phyloP scores from a whole-genome alignment of 2,797 vertebrate species.

The Smutsia gigantea region DNA sequence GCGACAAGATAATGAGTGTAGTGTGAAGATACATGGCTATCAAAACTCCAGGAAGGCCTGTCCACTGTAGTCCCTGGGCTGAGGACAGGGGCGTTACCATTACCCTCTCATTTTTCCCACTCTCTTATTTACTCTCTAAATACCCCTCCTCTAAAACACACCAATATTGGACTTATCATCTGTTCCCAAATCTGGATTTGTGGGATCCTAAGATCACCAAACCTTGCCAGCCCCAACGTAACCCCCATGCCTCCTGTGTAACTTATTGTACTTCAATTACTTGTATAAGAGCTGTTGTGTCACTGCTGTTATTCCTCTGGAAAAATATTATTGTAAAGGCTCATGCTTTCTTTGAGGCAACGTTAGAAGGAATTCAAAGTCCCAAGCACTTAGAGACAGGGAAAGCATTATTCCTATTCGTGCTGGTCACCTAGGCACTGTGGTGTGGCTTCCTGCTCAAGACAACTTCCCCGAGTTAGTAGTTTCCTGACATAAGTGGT shows the following conservation, averaged over 20 bases:
- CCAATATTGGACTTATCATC: neutral
- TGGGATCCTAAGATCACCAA: neutral
- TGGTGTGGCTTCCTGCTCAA: neutral
- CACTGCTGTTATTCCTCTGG: neutral
- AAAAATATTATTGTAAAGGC: neutral
- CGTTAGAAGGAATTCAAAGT: neutral
- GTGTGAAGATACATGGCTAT: neutral
- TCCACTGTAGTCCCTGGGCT: neutral
- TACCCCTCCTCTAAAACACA: neutral
- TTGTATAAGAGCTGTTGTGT: neutral
- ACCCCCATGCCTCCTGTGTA: neutral
- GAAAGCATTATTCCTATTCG: accelerated
- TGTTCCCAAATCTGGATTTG: neutral
- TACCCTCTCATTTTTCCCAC: neutral
- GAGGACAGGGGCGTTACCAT: neutral
- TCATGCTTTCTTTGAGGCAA: neutral
- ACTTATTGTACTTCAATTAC: neutral
- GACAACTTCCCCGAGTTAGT: neutral
- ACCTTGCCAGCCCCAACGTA: neutral
- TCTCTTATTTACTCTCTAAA: neutral
- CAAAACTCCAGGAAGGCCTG: neutral
- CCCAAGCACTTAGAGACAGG: neutral
- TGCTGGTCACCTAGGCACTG: neutral
- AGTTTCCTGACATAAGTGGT: neutral
- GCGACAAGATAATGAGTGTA: neutral